Evolutionary conservation across 2,888 invertebrate species (phyloP).

Genomic region (Ectemnius cavifrons): DNA sequence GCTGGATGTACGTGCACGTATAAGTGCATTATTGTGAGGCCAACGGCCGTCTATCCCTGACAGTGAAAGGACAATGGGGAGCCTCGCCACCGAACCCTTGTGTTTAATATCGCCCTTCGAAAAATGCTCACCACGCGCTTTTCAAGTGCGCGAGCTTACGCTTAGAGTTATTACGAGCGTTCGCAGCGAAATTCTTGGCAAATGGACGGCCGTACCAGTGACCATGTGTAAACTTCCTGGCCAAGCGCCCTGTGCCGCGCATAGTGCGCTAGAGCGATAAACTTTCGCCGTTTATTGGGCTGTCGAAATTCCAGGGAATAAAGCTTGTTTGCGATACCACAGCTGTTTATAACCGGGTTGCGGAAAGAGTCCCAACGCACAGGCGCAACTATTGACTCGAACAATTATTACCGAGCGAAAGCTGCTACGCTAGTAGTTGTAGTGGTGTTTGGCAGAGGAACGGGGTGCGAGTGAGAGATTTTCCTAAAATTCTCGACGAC

Average conservation of each 20-base stretch:
- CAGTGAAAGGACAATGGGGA: slow-evolving; percentile 9
- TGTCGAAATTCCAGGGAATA: not conserved
- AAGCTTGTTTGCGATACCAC: slow-evolving; percentile 25
- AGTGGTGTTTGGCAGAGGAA: not conserved
- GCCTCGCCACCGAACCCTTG: not conserved
- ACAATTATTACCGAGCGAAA: not conserved
- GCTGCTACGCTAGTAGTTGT: too few species aligned
- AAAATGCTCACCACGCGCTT: not conserved
- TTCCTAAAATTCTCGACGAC: not conserved
- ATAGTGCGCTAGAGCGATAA: not conserved
- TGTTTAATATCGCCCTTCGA: slow-evolving; percentile 1
- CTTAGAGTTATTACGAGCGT: slow-evolving; percentile 24
- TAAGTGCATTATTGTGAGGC: slow-evolving; percentile 27
- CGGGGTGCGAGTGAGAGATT: not conserved
- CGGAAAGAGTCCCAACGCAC: slow-evolving; percentile 16
- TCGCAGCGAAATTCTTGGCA: slow-evolving; percentile 25
- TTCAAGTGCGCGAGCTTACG: not conserved
- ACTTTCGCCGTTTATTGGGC: slow-evolving; percentile 16
- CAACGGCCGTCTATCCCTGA: slow-evolving; percentile 17
- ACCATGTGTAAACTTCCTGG: not conserved
- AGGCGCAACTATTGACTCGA: slow-evolving; percentile 8
- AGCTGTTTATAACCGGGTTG: slow-evolving; percentile 22
- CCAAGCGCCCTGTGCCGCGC: not conserved
- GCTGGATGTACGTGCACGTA: not conserved
- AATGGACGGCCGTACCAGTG: slow-evolving; percentile 27